These are phyloP conservation scores for Augochlorella aurata DNA, from an alignment of 2,888 invertebrate genomes.

Conservation along the genomic window DNA sequence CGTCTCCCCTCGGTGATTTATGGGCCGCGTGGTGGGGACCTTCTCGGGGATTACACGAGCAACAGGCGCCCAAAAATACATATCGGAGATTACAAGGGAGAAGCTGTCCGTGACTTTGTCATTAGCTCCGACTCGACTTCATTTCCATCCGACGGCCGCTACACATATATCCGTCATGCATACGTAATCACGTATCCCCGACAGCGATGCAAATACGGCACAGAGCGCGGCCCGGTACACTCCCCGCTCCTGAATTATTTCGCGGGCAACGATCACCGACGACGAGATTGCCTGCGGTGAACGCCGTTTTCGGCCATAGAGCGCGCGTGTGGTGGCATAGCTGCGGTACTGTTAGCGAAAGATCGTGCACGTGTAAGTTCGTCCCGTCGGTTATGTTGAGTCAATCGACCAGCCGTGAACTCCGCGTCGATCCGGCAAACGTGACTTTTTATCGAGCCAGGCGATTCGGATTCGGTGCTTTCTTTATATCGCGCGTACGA, in stretches of 20 bases:
- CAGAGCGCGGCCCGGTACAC: not conserved
- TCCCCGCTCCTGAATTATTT: not conserved
- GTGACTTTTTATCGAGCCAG: not conserved
- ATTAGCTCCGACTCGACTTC: not conserved
- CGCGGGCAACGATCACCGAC: not conserved
- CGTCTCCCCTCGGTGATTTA: not conserved
- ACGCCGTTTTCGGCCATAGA: not conserved
- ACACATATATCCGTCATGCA: not conserved
- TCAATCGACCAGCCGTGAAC: no score
- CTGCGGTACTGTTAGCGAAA: not conserved
- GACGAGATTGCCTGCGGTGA: not conserved
- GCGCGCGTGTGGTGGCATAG: not conserved
- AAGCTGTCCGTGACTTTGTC: not conserved
- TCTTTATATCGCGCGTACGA: not conserved
- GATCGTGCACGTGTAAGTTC: constrained; percentile 15
- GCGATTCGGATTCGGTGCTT: not conserved
- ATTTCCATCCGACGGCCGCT: not conserved
- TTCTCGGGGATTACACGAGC: constrained; percentile 14
- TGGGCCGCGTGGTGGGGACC: not conserved
- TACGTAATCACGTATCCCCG: constrained; percentile 28
- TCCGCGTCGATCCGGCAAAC: not conserved
- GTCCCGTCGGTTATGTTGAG: not conserved
- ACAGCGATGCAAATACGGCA: constrained; percentile 12
- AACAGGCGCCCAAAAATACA: constrained; percentile 34
- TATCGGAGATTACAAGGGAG: not conserved